Evolutionary conservation across 2,888 invertebrate species (phyloP).

Genomic region (Tachina grossa): DNA sequence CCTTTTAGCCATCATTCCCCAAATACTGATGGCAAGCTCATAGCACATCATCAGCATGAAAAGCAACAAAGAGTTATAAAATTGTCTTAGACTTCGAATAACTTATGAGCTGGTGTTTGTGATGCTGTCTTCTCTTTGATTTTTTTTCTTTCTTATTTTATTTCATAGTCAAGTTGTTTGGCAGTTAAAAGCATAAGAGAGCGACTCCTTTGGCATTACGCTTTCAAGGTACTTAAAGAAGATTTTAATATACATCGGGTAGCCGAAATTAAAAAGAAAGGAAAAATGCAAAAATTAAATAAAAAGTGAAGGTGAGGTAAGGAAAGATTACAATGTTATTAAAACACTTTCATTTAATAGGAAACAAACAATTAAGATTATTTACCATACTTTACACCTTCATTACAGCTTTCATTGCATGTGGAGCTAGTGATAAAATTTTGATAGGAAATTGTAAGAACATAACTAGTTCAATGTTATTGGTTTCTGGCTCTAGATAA

Average conservation of each 20-base stretch:
- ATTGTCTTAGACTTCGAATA: constrained; percentile 24
- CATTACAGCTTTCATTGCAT: too few species aligned
- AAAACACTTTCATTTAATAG: constrained; percentile 28
- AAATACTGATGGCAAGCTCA: constrained; percentile 2
- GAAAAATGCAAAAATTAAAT: constrained; percentile 15
- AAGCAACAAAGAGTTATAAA: constrained; percentile 32
- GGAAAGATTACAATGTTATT: constrained; percentile 49
- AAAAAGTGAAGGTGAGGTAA: constrained; percentile 5
- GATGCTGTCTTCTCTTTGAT: background rate
- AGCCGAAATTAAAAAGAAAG: constrained; percentile 23
- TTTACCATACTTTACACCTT: background rate
- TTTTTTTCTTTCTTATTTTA: background rate
- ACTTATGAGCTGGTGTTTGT: constrained; percentile 10
- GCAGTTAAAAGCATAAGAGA: background rate
- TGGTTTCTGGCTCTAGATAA: too few species aligned
- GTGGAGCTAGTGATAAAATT: too few species aligned
- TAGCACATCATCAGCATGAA: background rate
- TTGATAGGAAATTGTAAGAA: too few species aligned
- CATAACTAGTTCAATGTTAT: too few species aligned
- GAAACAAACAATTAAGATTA: constrained; percentile 1
- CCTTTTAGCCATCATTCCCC: background rate
- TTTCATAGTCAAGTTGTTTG: constrained; percentile 12
- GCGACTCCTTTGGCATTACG: constrained; percentile 29
- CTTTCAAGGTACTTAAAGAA: constrained; percentile 66
- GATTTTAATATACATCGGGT: constrained; percentile 67